phyloP scores from a whole-genome alignment of 2,113 vertebrate genomes.

The Stegostoma tigrinum region DNA sequence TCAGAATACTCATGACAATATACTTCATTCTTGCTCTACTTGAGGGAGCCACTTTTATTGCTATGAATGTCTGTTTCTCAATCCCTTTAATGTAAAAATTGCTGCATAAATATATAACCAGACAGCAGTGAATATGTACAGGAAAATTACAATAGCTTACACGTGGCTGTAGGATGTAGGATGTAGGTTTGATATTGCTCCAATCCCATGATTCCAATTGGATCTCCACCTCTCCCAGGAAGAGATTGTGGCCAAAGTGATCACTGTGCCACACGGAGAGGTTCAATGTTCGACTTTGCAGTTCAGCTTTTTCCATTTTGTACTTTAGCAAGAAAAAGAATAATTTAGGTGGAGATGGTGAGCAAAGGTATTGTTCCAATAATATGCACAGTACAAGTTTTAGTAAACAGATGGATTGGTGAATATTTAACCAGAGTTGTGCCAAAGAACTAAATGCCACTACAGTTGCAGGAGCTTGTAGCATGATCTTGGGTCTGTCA shows the following conservation, averaged over 20 bases:
- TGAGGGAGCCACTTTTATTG: neutral
- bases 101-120: neutral
- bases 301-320: constrained; percentile 67
- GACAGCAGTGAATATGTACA: accelerated
- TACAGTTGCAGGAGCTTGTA: too few species aligned
- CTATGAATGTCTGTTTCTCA: neutral
- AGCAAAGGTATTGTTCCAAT: neutral
- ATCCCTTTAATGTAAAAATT: neutral
- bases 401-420: neutral
- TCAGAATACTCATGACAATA: neutral
- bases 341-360: neutral
- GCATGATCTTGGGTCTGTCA: neutral
- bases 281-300: constrained; percentile 74
- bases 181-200: constrained; percentile 62
- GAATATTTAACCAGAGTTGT: neutral
- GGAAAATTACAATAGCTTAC: constrained; percentile 50
- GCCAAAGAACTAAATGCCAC: neutral
- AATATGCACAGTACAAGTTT: neutral
- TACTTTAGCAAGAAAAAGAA: constrained; percentile 58
- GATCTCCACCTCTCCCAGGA: constrained; percentile 86
- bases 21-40: neutral
- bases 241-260: constrained; percentile 76
- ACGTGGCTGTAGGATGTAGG: constrained; percentile 77
- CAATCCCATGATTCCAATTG: constrained; percentile 77
- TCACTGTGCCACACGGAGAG: constrained; percentile 90